Evolutionary conservation across 1,140 invertebrate species (phyloP), one percentile per base, ranked within the genome.

Genomic region (Cydia pomonella): DNA sequence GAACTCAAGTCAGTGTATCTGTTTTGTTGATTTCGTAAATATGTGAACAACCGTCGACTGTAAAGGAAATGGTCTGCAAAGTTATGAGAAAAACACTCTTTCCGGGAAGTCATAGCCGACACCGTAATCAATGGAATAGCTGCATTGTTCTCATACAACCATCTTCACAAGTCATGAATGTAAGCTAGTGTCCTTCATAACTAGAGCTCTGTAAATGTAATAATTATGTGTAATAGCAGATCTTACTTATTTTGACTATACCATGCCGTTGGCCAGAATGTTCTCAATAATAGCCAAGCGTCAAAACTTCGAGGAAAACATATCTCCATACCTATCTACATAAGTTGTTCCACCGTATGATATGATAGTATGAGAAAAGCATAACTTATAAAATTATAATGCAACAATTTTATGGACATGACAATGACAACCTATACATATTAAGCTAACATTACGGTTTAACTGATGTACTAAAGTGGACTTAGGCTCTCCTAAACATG

Each of bases 51-150:
- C 25, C 63, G 29, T 69, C 64, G 29, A 69, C 79, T 64, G 76
- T 74, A 77, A 84, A 79, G 81, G 82, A 84, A 84, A 76, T 72
- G 53, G 72, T 77, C 64, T 33, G 64, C 29, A 18, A 47, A 77
- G 64, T 77, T 82, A 77, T 84, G 80, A 84, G 82, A 85, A 85
- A 83, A 80, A 76, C 44, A 27, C 16, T 25, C 18, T 71, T 77
- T 83, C 77, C 82, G 78, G 80, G 85, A 85, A 87, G 77, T 81
- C 75, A 73, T 69, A 69, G 29, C 64, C 25, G 74, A 72, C 63
- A 75, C 62, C 53, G 74, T 72, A 79, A 80, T 82, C 75, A 75
- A 76, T 77, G 75, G 76, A 84, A 85, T 82, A 72, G 76, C 76
- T 74, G 77, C 79, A 86, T 86, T 84, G 82, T 85, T 80, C 73